phyloP scores from a whole-genome alignment of 2,888 invertebrate genomes.

The Dryococelus australis region DNA sequence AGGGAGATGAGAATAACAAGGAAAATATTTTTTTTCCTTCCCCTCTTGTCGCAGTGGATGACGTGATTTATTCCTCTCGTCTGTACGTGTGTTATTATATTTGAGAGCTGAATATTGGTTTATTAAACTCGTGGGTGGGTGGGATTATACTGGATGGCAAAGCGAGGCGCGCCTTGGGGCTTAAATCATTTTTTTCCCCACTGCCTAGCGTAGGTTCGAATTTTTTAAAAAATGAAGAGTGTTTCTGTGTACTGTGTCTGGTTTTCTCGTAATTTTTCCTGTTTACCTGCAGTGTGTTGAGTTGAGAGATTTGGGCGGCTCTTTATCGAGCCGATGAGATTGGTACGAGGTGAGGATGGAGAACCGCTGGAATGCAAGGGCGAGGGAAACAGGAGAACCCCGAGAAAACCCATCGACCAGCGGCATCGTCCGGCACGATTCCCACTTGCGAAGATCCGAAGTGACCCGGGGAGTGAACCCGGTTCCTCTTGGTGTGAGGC shows the following conservation, averaged over 20 bases:
- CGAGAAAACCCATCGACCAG: too few relatives aligned
- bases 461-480: too few relatives aligned
- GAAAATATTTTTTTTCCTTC: neutral
- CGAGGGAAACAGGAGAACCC: too few relatives aligned
- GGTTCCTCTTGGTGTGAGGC: too few relatives aligned
- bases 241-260: neutral
- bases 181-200: neutral
- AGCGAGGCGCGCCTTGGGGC: neutral
- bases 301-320: too few relatives aligned
- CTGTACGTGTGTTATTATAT: neutral
- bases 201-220: neutral
- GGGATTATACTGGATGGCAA: neutral
- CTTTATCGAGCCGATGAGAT: too few relatives aligned
- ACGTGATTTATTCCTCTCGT: neutral
- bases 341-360: too few relatives aligned
- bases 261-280: neutral
- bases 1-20: constrained; percentile 1
- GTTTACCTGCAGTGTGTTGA: neutral
- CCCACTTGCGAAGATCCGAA: too few relatives aligned
- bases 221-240: neutral
- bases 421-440: too few relatives aligned
- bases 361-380: too few relatives aligned
- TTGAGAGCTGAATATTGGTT: constrained; percentile 5
- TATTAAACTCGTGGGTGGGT: neutral
- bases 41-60: neutral